These are phyloP conservation scores for Haliclystus octoradiatus DNA, from an alignment of 30 jellyfish, hydroid and myxozoan genomes.

Conservation along the genomic window DNA sequence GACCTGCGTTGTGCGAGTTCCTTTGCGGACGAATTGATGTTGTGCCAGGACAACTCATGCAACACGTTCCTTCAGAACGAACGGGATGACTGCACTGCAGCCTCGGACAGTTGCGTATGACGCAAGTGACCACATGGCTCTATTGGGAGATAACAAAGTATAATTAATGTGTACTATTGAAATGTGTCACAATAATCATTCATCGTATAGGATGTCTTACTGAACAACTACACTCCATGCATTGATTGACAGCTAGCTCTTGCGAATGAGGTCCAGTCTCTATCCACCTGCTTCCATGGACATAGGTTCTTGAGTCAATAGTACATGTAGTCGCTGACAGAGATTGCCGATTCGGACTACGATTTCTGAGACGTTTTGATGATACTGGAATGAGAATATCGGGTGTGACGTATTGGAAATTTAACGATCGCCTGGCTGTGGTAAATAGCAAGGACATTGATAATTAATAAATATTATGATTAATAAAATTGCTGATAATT, in stretches of 20 bases:
- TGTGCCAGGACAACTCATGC: slow-evolving; percentile 72
- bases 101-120: slow-evolving; percentile 63
- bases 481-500: neutral
- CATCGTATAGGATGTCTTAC: no score
- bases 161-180: neutral
- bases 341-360: neutral
- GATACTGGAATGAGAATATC: neutral
- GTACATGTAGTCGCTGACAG: slow-evolving; percentile 14
- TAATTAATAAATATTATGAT: no score
- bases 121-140: slow-evolving; percentile 69
- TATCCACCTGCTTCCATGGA: slow-evolving; percentile 42
- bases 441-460: neutral
- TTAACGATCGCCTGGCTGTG: neutral
- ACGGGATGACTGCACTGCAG: slow-evolving; percentile 45
- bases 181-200: neutral
- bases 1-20: neutral
- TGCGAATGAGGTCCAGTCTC: slow-evolving; percentile 54
- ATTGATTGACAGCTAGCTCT: slow-evolving; percentile 16
- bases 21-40: neutral
- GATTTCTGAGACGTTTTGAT: neutral
- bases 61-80: slow-evolving; percentile 54
- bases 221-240: slow-evolving; percentile 78
- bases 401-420: neutral
- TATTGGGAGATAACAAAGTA: slow-evolving; percentile 9
- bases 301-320: slow-evolving; percentile 31